Evolutionary conservation across 2,888 invertebrate genomes (phyloP), one percentile per base, ranked within the genome.

Genomic region (Asteroscopus sphinx): DNA sequence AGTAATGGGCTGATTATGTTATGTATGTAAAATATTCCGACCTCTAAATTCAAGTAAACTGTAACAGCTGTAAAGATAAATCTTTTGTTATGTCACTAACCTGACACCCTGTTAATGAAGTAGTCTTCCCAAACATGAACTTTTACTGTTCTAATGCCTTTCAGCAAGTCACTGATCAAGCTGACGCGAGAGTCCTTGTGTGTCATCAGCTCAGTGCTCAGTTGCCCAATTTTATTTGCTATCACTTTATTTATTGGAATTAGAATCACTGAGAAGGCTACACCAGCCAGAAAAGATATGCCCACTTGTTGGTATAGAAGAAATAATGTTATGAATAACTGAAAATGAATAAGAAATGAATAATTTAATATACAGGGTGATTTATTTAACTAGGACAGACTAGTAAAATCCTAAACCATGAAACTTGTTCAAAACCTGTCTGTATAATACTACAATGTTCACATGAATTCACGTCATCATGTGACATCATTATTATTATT

Each of bases 241-340:
- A 99, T 96, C 77, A 96, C 91, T 85, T 98, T 97, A 92, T 99
- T 99, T 48, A 99, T 96, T 0, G 99, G 99, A 79, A 99, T 98
- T 35, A 99, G 92, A 44, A 99, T 82, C 1, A 98, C 89, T 0
- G 98, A 97, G 89, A 99, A 98, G 0, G 94, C 95, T 0, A 99
- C 95, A 1, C 99, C 99, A 33, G 99, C 98, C 28, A 99, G 87
- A 86, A 99, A 99, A 0, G 99, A 97, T 61, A 97, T 85, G 0
- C 99, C 99, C 65, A 99, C 96, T 96, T 99, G 98, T 57, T 95
- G 95, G 80, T 98, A 97, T 0, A 99, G 95, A 60, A 99, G 95
- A 83, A 97, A 97, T 25, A 98, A 89, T 5, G 98, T 97, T 36
- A 98, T 96, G 30, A 95, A 94, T 49, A 98, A 92, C 97, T 98